Evolutionary conservation across 2,797 vertebrate genomes (phyloP), one percentile per base, ranked within the genome.

Genomic region (Austrolebias charrua): DNA sequence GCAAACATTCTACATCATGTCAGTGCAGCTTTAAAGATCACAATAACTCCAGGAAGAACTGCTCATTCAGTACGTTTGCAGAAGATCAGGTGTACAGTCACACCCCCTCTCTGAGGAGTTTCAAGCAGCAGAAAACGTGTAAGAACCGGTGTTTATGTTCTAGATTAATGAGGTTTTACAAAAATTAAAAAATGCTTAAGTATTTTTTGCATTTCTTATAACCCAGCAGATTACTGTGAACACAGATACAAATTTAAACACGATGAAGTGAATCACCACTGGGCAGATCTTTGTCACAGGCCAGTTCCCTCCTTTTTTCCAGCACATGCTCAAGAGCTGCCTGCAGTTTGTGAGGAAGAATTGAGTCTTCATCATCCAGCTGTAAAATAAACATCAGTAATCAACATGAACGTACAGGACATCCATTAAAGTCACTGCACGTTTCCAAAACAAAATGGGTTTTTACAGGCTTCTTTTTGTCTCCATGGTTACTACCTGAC

Each of bases 321-420:
- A 99, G 86, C 66, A 99, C 94, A 20, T 97, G 94, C 59, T 98
- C 97, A 0, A 99, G 92, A 57, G 97, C 96, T 0, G 94, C 94
- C 89, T 98, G 96, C 78, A 98, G 94, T 88, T 98, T 99, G 72
- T 96, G 95, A 55, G 98, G 98, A 63, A 99, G 93, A 69, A 99
- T 98, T 35, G 94, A 97, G 79, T 98, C 97, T 68, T 99, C 98
- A 45, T 98, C 98, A 15, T 98, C 97, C 93, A 98, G 93, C 98
- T 99, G 82, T 43, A 54, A 70, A 31, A 48, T 6, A 11, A 61
- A 19, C 55, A 42, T 66, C 24, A 76, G 15, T 38, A 33, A 33
- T 15, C 1, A 54, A 15, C 33, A 15, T 43, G 11, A 53, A 83
- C 45, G 64, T n/a, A n/a, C 20, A 19, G 2, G n/a, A 1, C 18